phyloP scores from a whole-genome alignment of 2,113 vertebrate genomes.

The Amia ocellicauda region DNA sequence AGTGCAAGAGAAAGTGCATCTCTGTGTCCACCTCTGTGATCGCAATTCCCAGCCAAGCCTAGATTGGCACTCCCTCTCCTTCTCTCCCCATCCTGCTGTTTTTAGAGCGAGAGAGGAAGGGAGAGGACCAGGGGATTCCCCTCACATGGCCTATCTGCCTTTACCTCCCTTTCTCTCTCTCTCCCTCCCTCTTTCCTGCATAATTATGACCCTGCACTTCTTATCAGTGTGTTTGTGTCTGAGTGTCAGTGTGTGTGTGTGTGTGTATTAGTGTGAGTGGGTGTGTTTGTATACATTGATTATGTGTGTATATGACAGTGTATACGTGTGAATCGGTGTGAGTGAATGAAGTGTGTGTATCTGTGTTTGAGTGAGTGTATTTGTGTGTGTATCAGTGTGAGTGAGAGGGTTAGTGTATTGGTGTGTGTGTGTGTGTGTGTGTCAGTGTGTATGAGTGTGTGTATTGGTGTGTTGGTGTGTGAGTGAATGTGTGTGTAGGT shows the following conservation, averaged over 20 bases:
- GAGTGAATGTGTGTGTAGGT: neutral
- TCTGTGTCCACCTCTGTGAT: no score
- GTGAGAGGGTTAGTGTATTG: neutral
- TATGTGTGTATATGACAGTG: neutral
- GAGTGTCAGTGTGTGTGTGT: neutral
- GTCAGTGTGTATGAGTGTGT: neutral
- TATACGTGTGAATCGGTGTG: neutral
- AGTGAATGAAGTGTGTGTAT: constrained; percentile 9
- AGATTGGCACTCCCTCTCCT: neutral
- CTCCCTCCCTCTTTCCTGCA: neutral
- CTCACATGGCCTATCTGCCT: constrained; percentile 38
- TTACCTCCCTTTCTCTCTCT: constrained; percentile 33
- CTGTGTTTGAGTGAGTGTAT: constrained; percentile 11
- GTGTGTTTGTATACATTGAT: neutral
- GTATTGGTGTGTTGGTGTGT: neutral
- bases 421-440: neutral
- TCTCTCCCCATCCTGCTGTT: constrained; percentile 35
- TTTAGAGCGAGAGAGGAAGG: constrained; percentile 33
- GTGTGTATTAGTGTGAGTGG: neutral
- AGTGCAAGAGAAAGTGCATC: no score
- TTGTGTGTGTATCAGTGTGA: neutral
- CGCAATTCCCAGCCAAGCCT: no score
- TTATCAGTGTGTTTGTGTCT: neutral
- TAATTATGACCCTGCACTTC: neutral
- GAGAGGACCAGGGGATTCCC: constrained; percentile 66